Base-by-base conservation (phyloP, 2,797 vertebrate species). In the Propithecus deckenii region DNA sequence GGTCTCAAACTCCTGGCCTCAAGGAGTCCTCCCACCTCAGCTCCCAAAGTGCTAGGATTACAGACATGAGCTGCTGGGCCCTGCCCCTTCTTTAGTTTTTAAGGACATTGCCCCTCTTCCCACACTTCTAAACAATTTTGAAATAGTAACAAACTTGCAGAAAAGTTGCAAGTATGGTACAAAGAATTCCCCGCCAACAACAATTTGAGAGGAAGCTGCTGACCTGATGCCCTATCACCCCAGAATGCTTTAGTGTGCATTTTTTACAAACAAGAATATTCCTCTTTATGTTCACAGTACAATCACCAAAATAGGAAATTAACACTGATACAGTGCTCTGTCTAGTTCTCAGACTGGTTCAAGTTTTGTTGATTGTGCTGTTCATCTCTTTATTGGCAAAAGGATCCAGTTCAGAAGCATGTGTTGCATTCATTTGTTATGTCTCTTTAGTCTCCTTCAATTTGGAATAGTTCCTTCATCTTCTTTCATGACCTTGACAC, bases 71-170 rank as follows among this genome's bases (percentile, higher is more conserved):
- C 50, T n/a, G 13, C 50, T 52, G 22, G 7, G 22, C 50, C 22
- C 0, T 14, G 20, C n/a, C 22, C 3, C 38, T 69, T 80, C 35
- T 89, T 97, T 88, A 41, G 55, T 74, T 96, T 94, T 96, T 91
- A 92, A 65, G 5, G n/a, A 94, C 50, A 52, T 65, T 81, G 13
- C 76, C 78, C 52, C 43, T 20, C 6, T n/a, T 0, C 46, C 83
- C 67, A 75, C 76, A 52, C 50, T 48, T 80, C 17, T 63, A 32
- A 92, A 86, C 90, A 69, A 61, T 83, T 61, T 43, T n/a, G 65
- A 88, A 91, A 91, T 57, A 81, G 35, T 89, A 59, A 95, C 87
- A 96, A 48, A 92, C 35, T 94, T 97, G 90, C 48, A 91, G 89
- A 92, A 95, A 87, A 88, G 43, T 94, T 92, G 8, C 22, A 88